Evolutionary conservation across 2,888 invertebrate species (phyloP), one percentile per base, ranked within the genome.

Genomic region (Willowsia nigromaculata): DNA sequence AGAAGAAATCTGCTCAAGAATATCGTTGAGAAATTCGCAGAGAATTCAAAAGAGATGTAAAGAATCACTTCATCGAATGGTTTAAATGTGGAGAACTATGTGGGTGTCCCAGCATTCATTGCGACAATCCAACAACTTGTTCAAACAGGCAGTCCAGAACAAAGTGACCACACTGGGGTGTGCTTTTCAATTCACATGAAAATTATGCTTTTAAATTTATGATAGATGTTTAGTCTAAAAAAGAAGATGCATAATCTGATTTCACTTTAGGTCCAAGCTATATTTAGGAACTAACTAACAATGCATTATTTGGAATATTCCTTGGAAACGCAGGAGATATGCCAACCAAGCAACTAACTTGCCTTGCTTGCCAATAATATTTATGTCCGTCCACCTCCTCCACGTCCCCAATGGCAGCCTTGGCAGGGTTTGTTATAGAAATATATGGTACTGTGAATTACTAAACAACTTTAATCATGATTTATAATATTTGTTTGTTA

Each of bases 341-440:
- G 68, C n/a, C 33, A 53, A 18, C 18, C 18, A 2, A n/a, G 1
- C n/a, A n/a, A n/a, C n/a, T n/a, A n/a, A n/a, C n/a, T n/a, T n/a
- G n/a, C n/a, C n/a, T n/a, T n/a, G n/a, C n/a, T n/a, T n/a, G n/a
- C n/a, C n/a, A n/a, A n/a, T n/a, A n/a, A n/a, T n/a, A n/a, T n/a
- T n/a, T n/a, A n/a, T n/a, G n/a, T n/a, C n/a, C n/a, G n/a, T n/a
- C n/a, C n/a, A n/a, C n/a, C n/a, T n/a, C n/a, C n/a, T n/a, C n/a
- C n/a, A n/a, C n/a, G n/a, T n/a, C n/a, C n/a, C n/a, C n/a, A 13
- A 1, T 86, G 86, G 86, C 15, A 25, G 7, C 0, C n/a, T 0
- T 87, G 81, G 87, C 30, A 53, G 9, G 74, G 74, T 71, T 71
- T 71, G 94, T 94, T 84, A 95, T 94, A 7, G 53, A 62, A 30